Conservation (phyloP, 2,797 vertebrate species). For the Sebastes cheni region DNA sequence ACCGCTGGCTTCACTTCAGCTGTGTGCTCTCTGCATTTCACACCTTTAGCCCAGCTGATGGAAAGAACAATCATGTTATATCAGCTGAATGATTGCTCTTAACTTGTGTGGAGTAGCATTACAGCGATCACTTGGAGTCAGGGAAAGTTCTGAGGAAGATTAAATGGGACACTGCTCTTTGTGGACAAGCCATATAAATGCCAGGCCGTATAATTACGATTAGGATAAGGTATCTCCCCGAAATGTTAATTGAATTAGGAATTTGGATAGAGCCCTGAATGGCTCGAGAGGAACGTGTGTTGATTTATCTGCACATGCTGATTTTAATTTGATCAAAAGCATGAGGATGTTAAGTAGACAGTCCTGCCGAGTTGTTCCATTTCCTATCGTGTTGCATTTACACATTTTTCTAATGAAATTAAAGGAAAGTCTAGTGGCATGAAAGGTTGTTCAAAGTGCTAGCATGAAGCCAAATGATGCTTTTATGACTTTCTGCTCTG, state of each 20-base stretch:
- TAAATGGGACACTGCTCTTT: conserved; percentile 49
- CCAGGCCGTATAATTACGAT: conserved; percentile 63
- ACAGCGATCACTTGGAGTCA: conserved; percentile 19
- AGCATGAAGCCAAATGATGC: conserved; percentile 52
- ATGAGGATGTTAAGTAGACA: conserved; percentile 27
- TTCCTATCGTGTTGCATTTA: conserved; percentile 24
- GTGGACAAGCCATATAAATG: conserved; percentile 55
- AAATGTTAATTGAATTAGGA: conserved; percentile 71
- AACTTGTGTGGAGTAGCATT: conserved; percentile 41
- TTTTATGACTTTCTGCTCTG: conserved; percentile 57
- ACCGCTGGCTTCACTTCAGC: conserved; percentile 13
- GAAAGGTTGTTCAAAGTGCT: conserved; percentile 51
- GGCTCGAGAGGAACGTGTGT: conserved; percentile 24
- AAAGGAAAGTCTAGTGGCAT: conserved; percentile 34
- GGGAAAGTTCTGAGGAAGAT: conserved; percentile 16
- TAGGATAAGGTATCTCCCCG: conserved; percentile 18
- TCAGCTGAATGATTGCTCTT: conserved; percentile 50
- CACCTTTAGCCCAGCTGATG: conserved; percentile 43
- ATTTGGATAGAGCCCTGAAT: conserved; percentile 34
- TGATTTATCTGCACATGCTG: conserved; percentile 22
- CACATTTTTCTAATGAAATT: conserved; percentile 49
- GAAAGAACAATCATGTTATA: conserved; percentile 45
- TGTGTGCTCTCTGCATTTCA: conserved; percentile 31
- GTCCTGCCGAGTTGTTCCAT: conserved; percentile 27
- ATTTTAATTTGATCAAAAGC: conserved; percentile 62